phyloP scores from a whole-genome alignment of 1,140 invertebrate species.

The Zophobas morio region DNA sequence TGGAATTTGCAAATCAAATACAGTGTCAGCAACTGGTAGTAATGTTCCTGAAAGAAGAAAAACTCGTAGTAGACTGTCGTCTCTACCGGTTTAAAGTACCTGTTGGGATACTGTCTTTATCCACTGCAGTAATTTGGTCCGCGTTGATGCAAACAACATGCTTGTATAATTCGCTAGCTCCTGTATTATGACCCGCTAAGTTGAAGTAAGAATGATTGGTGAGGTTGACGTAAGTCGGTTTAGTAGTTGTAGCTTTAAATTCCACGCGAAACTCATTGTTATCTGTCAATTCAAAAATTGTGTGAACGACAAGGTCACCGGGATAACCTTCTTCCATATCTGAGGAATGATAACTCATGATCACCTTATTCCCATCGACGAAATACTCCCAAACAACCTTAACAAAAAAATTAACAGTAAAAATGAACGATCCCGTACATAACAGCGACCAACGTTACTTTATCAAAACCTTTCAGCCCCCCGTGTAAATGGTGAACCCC shows the following conservation, averaged over 20 bases:
- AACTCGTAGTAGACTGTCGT: background rate
- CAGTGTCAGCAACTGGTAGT: constrained; percentile 56
- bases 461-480: constrained; percentile 88
- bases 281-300: constrained; percentile 80
- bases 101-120: constrained; percentile 83
- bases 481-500: constrained; percentile 87
- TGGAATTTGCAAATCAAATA: constrained; percentile 77
- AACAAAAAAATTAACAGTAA: background rate
- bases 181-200: constrained; percentile 83
- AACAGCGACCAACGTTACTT: constrained; percentile 69
- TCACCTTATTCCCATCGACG: constrained; percentile 64
- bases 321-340: constrained; percentile 93
- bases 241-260: constrained; percentile 81
- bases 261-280: constrained; percentile 81
- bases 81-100: constrained; percentile 71
- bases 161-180: constrained; percentile 74
- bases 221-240: constrained; percentile 89
- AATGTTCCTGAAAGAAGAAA: constrained; percentile 59
- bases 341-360: constrained; percentile 63
- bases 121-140: constrained; percentile 83
- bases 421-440: background rate
- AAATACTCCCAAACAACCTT: constrained; percentile 62
- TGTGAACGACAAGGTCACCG: constrained; percentile 78
- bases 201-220: constrained; percentile 97
- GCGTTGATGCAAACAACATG: constrained; percentile 84